phyloP scores from a whole-genome alignment of 2,113 vertebrate species.

The Podarcis cretensis region DNA sequence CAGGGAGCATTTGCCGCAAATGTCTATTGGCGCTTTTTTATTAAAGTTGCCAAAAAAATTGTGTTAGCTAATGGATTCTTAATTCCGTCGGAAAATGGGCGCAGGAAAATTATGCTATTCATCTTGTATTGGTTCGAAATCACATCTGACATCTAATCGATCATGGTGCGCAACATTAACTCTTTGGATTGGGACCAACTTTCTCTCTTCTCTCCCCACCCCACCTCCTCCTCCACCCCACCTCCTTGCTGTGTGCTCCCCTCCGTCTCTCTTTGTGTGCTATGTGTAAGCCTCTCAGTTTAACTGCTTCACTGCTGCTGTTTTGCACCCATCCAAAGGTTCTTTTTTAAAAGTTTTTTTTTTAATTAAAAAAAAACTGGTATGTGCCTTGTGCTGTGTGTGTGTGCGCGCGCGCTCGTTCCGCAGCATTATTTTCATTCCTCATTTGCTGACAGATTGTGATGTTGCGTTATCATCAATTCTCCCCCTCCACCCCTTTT shows the following conservation, averaged over 20 bases:
- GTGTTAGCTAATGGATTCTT: constrained; percentile 87
- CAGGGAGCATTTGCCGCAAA: constrained; percentile 69
- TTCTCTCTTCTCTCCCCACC: constrained; percentile 41
- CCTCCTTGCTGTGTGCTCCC: constrained; percentile 5
- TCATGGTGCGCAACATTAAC: constrained; percentile 89
- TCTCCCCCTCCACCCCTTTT: constrained; percentile 5
- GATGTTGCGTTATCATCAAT: neutral
- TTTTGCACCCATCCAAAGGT: constrained; percentile 61
- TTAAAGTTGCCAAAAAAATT: constrained; percentile 87
- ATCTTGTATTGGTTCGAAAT: constrained; percentile 87
- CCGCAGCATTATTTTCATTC: constrained; percentile 63
- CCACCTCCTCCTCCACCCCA: neutral
- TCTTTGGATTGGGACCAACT: constrained; percentile 87
- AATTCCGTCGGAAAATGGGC: constrained; percentile 82
- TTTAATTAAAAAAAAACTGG: neutral
- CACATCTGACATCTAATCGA: constrained; percentile 87
- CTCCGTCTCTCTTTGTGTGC: constrained; percentile 66
- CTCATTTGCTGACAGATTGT: constrained; percentile 62
- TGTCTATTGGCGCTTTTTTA: constrained; percentile 67
- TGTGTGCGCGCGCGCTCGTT: constrained; percentile 28
- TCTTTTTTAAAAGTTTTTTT: constrained; percentile 3
- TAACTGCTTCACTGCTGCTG: constrained; percentile 78
- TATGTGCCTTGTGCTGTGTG: constrained; percentile 18
- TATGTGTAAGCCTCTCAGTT: constrained; percentile 71
- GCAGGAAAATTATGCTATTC: constrained; percentile 85